Percentiles rank a stretch among this genome's conserved stretches.
Evolutionary conservation across 2,888 invertebrate species (phyloP).

Genomic region (Eueremaeus valkanovi): DNA sequence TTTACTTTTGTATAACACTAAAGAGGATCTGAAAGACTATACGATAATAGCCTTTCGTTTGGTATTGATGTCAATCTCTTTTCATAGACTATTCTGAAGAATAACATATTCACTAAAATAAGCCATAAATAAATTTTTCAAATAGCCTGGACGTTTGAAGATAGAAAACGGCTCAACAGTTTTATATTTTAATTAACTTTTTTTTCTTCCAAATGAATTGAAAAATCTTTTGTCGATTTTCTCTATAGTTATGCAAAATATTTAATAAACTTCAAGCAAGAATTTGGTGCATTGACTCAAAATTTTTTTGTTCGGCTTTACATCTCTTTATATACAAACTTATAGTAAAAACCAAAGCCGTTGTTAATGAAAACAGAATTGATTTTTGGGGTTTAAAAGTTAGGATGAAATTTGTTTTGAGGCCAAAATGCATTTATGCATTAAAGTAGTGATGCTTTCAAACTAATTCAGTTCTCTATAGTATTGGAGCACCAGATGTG

Average conservation of each 20-base stretch:
- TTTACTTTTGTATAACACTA: neutral
- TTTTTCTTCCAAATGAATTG: too few relatives aligned
- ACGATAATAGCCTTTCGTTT: conserved; percentile 8
- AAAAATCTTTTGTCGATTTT: too few relatives aligned
- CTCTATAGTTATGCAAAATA: too few relatives aligned
- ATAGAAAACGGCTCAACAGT: too few relatives aligned
- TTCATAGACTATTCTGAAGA: too few relatives aligned
- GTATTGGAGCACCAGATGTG: neutral
- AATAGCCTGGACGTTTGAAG: too few relatives aligned
- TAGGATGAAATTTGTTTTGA: conserved; percentile 4
- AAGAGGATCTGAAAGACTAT: neutral
- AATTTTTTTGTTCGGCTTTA: neutral
- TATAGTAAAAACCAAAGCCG: neutral
- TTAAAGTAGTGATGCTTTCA: neutral
- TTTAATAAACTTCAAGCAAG: too few relatives aligned
- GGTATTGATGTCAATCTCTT: conserved; percentile 6
- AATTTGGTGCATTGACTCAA: neutral
- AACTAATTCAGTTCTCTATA: neutral
- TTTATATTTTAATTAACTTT: too few relatives aligned
- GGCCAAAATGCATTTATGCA: conserved; percentile 4
- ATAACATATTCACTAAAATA: neutral
- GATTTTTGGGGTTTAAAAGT: neutral
- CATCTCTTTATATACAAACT: neutral
- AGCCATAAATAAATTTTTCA: neutral
- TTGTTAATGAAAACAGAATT: neutral